Conservation (phyloP, 2,888 invertebrate genomes). For the Malachius bipustulatus region DNA sequence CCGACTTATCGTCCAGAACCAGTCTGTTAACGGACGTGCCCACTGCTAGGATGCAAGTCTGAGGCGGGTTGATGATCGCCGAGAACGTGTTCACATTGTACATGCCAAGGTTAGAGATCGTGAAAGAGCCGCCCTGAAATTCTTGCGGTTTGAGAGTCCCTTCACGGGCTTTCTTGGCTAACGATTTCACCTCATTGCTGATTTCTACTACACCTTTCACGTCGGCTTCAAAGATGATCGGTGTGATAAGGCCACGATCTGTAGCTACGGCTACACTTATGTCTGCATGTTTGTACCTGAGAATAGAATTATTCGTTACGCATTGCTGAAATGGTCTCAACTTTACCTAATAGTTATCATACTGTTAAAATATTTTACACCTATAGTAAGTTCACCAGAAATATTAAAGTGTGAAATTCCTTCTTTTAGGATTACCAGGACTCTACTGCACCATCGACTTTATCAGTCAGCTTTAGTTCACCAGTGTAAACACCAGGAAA, state of each 20-base stretch:
- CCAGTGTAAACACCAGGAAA: no score
- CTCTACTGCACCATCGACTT: no score
- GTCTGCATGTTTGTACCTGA: conserved; percentile 82
- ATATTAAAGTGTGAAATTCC: no score
- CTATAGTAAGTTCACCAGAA: no score
- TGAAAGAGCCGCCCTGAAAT: conserved; percentile 93
- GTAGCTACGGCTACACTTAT: conserved; percentile 96
- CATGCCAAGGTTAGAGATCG: conserved; percentile 93
- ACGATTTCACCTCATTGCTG: conserved; percentile 60
- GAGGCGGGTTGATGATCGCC: conserved; percentile 94
- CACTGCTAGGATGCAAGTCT: conserved; percentile 85
- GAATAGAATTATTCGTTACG: no score
- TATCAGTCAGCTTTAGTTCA: no score
- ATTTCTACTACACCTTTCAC: conserved; percentile 80
- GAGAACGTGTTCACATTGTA: conserved; percentile 78
- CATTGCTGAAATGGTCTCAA: no score
- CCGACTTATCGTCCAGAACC: conserved; percentile 56
- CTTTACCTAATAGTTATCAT: no score
- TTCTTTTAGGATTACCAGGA: no score
- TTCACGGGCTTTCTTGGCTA: conserved; percentile 78
- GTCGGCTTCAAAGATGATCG: conserved; percentile 87
- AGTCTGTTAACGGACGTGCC: conserved; percentile 69
- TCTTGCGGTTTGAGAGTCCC: conserved; percentile 87
- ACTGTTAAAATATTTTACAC: no score
- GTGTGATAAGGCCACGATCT: conserved; percentile 88